Evolutionary conservation across 2,797 vertebrate species (phyloP), one percentile per base, ranked within the genome.

Genomic region (Harpagifer antarcticus): DNA sequence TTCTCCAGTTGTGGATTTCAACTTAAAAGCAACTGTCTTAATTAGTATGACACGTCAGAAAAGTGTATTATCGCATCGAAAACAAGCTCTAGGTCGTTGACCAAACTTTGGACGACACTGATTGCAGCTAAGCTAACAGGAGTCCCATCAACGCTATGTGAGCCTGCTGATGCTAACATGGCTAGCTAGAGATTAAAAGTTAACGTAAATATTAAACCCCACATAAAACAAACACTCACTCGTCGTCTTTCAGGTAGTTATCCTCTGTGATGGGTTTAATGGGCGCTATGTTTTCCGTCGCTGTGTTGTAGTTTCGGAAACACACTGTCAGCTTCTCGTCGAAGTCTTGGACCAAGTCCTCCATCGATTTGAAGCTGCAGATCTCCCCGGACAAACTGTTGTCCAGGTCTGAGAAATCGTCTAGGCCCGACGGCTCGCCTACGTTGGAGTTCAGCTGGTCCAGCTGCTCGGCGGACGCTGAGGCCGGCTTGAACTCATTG

Each of bases 291-390:
- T 91, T 94, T 52, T 96, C 96, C 16, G 95, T 96, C 49, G 94
- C 74, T 0, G 95, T 94, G 73, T 92, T 93, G 61, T 96, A 95
- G 85, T 96, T 96, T 82, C 95, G 95, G 93, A 99, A 98, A 81
- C 97, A 98, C 69, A 96, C 94, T 0, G 94, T 97, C 68, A 99
- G 97, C 89, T 97, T 98, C 92, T 98, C 96, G 47, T 99, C 96
- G 85, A 96, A 95, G 84, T 95, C 94, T 75, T 95, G 93, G 69
- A 96, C 93, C 55, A 95, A 90, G 76, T 96, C 96, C 81, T 95
- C 95, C 94, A 95, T 93, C 43, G 95, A 95, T 17, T 88, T 91
- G 93, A 95, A 95, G 91, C 94, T 93, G 85, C 91, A 92, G 44
- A 92, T 93, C 81, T 95, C 94, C 37, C 91, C 93, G 33, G 93